Percentiles rank a stretch among this genome's conserved stretches.
Evolutionary conservation across 2,113 vertebrate species (phyloP).

Genomic region (Microcebus griseorufus): DNA sequence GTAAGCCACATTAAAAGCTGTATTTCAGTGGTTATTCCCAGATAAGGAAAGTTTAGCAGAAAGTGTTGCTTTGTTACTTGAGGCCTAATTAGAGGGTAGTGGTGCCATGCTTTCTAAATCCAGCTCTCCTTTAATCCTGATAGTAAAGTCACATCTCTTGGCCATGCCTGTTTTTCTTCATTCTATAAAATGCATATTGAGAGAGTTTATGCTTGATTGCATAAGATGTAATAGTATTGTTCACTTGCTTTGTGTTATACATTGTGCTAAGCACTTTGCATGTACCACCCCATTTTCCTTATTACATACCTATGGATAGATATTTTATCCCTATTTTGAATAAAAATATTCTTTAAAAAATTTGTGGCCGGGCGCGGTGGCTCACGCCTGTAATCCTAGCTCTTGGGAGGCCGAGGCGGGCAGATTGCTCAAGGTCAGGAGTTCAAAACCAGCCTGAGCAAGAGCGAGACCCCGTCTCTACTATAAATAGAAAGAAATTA

Average conservation of each 20-base stretch:
- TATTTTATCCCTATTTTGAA: conserved; percentile 42
- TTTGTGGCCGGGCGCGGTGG: too few species aligned
- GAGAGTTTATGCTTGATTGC: neutral
- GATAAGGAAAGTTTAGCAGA: neutral
- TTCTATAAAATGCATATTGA: neutral
- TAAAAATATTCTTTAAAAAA: conserved; percentile 8
- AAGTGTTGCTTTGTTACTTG: neutral
- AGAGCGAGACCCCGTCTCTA: too few species aligned
- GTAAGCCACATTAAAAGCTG: neutral
- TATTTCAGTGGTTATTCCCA: neutral
- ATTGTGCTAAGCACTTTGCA: neutral
- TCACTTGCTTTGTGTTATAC: neutral
- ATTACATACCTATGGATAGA: neutral
- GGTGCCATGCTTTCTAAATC: neutral
- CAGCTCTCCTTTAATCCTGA: neutral
- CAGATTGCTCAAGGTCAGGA: too few species aligned
- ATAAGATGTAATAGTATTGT: neutral
- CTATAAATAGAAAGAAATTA: too few species aligned
- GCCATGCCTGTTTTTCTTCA: neutral
- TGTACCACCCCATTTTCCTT: neutral
- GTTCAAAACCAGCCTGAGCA: too few species aligned
- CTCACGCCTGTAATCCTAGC: too few species aligned
- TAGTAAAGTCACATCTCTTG: neutral
- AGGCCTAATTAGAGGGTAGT: neutral
- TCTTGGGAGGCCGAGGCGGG: too few species aligned